Conservation (phyloP, 1,140 invertebrate species). For the Drosophila simulans region DNA sequence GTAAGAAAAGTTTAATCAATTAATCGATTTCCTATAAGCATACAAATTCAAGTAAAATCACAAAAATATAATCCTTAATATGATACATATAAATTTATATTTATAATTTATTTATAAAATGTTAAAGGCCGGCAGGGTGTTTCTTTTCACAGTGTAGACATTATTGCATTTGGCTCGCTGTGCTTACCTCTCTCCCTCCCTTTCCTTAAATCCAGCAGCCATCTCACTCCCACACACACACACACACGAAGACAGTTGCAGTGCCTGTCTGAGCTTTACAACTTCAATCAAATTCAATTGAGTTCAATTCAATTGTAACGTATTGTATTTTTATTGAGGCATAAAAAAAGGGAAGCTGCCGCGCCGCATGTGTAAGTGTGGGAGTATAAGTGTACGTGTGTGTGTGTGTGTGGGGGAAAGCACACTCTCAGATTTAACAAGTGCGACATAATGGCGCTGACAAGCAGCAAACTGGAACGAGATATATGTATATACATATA, state of each 20-base stretch:
- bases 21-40: not conserved
- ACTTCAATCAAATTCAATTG: constrained; percentile 84
- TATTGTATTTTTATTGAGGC: constrained; percentile 83
- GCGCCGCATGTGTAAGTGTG: constrained; percentile 19
- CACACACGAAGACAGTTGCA: constrained; percentile 33
- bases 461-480: constrained; percentile 57
- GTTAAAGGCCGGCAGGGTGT: too few relatives aligned
- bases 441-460: constrained; percentile 79
- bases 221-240: constrained; percentile 1
- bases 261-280: constrained; percentile 76
- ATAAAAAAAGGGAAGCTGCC: constrained; percentile 73
- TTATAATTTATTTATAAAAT: too few relatives aligned
- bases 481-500: not conserved
- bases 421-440: constrained; percentile 68
- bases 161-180: constrained; percentile 70
- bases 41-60: not conserved
- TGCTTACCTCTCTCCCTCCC: not conserved
- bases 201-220: not conserved
- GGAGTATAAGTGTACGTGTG: not conserved
- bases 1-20: not conserved
- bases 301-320: constrained; percentile 83
- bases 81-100: too few relatives aligned
- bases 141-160: constrained; percentile 11
- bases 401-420: constrained; percentile 21
- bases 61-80: too few relatives aligned